Base-by-base conservation (phyloP, 2,113 vertebrate genomes). In the Hippolais icterina region DNA sequence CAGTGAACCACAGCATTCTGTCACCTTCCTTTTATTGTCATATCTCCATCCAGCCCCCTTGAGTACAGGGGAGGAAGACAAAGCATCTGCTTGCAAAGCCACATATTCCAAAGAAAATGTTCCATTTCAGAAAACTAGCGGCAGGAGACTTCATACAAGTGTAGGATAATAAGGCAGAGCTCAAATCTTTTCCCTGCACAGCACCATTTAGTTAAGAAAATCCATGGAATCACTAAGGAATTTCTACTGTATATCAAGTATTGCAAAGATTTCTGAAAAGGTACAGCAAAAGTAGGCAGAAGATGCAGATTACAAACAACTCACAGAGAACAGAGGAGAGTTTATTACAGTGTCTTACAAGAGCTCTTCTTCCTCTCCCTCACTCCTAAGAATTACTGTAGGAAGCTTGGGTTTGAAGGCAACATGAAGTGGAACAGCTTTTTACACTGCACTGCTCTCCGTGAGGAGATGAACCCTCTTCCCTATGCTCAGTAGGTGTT, bases 1-100 rank as follows among this genome's bases (percentile, higher is more conserved):
- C 72, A 94, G 83, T 15, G 88, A 90, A 93, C 69, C 90, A 96
- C 77, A 94, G 63, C 69, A 20, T 90, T 95, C 86, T 79, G 89
- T 93, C 93, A 94, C 90, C 88, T 95, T 94, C 85, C 82, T 95
- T 94, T 96, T 96, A 96, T 95, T 96, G 82, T 89, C 25, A 5
- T 16, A 42, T 75, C 83, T 90, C 92, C 68, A 83, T 75, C 94
- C 94, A 96, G 41, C 87, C 88, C 70, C 88, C 52, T 49, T 8
- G 22, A 89, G n/a, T 81, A 81, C 41, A 95, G 64, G 96, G 92
- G 92, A 93, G 82, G 84, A 92, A 91, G 1, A 90, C 87, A 86
- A 96, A 95, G 78, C 70, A 93, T 75, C 75, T 93, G 85, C 56
- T 96, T 86, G 85, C 90, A 90, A 95, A 96, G 90, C 82, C 90